A percentile compares a stretch with the other conserved stretches of the same genome.
These are phyloP conservation scores for Diplodus sargus DNA, from an alignment of 2,797 vertebrate genomes.

Conservation along the genomic window DNA sequence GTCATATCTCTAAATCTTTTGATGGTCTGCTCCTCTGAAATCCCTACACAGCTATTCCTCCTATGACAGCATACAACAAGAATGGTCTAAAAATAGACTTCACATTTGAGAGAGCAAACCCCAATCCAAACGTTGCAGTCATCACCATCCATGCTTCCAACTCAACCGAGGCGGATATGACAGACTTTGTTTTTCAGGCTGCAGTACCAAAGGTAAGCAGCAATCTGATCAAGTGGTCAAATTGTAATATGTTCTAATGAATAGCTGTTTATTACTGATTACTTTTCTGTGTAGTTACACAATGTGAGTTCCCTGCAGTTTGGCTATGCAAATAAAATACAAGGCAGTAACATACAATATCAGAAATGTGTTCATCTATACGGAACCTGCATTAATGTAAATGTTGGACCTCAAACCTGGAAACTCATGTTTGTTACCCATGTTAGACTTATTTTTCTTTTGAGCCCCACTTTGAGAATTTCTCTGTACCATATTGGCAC, in stretches of 20 bases:
- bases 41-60: constrained; percentile 89
- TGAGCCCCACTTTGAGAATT: background rate
- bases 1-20: constrained; percentile 10
- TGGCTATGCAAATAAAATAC: background rate
- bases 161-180: constrained; percentile 96
- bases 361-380: background rate
- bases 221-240: background rate
- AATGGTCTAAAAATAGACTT: constrained; percentile 99
- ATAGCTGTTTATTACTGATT: background rate
- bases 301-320: background rate
- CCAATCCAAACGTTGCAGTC: constrained; percentile 96
- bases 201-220: constrained; percentile 98
- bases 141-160: constrained; percentile 99
- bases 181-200: constrained; percentile 99
- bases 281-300: background rate
- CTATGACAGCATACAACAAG: constrained; percentile 98
- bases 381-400: constrained; percentile 2
- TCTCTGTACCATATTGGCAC: background rate
- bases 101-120: constrained; percentile 97
- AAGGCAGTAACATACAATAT: background rate
- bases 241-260: background rate
- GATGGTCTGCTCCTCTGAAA: constrained; percentile 28
- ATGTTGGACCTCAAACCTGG: constrained; percentile 5
- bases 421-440: background rate
- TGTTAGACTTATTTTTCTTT: background rate